Base-by-base conservation (phyloP, 1,140 invertebrate species). In the Apis laboriosa region DNA sequence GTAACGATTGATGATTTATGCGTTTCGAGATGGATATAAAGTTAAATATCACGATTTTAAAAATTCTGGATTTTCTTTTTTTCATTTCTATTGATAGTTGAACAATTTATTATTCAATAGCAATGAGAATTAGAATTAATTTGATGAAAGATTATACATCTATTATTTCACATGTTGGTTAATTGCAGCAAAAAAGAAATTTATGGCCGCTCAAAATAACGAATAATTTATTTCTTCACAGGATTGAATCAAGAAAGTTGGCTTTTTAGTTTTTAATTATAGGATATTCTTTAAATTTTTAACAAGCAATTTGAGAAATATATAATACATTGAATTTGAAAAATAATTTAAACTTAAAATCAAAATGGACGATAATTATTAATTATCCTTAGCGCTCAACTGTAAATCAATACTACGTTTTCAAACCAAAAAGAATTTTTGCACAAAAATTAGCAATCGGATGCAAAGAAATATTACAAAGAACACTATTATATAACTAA, bases 121-220 rank as follows among this genome's bases (percentile, higher is more conserved):
- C 11, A 19, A 13, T 2, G 11, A 53, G 5, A 34, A 5, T 9
- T 3, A 4, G 5, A 9, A 2, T 28, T 7, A 13, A 51, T 7
- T 49, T 64, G 51, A 74, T 49, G 78, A 80, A 74, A 74, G 74
- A 74, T 80, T 74, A 74, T 51, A 34, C 71, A 71, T 80, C 70
- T 66, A 56, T 80, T 74, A 80, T 80, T 66, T 74, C 60, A 60
- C 53, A 24, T 19, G 67, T 71, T 58, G 68, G 43, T 15, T 53
- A 28, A 68, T 78, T 55, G 67, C 58, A 15, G 24, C 34, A 21
- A n/a, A 7, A 9, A n/a, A 66, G 55, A 55, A 34, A 77, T 77
- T 77, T 43, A 19, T 67, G 63, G 21, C 3, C 51, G 24, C 9
- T 28, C 49, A 15, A 13, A 34, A 55, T 66, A 53, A 17, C 24